Percentiles rank a stretch among this genome's conserved stretches.
phyloP scores from a whole-genome alignment of 2,888 invertebrate species.

The Dascillus cervinus region DNA sequence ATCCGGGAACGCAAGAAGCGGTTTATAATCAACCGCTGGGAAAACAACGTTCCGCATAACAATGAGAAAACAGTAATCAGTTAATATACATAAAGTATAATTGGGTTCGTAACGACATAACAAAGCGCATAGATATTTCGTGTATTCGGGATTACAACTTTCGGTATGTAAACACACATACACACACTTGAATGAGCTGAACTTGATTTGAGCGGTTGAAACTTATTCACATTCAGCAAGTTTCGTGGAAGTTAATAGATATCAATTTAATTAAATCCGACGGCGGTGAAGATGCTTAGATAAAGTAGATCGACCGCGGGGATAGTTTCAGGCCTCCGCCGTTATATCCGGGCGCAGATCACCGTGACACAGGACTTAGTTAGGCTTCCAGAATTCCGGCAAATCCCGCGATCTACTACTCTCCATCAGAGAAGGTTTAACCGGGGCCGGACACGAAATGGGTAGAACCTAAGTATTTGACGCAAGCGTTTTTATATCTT shows the following conservation, averaged over 20 bases:
- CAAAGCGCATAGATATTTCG: too few relatives aligned
- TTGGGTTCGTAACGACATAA: too few relatives aligned
- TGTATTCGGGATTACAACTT: too few relatives aligned
- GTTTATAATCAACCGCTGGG: too few relatives aligned
- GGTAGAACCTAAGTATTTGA: conserved; percentile 21
- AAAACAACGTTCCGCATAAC: too few relatives aligned
- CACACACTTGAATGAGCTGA: too few relatives aligned
- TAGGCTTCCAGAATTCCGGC: conserved; percentile 25
- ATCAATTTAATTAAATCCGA: conserved; percentile 35
- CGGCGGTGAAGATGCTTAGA: conserved; percentile 17
- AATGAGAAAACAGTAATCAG: too few relatives aligned
- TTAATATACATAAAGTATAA: too few relatives aligned
- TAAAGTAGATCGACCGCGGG: conserved; percentile 12
- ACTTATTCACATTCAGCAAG: conserved; percentile 16
- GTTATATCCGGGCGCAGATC: conserved; percentile 26
- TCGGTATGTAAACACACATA: too few relatives aligned
- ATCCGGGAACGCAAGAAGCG: too few relatives aligned
- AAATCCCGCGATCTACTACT: conserved; percentile 31
- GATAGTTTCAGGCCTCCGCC: conserved; percentile 10
- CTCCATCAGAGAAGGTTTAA: conserved; percentile 30
- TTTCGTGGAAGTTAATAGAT: conserved; percentile 31
- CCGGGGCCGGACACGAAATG: conserved; percentile 32
- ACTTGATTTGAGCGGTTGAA: neutral
- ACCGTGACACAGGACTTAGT: conserved; percentile 25
- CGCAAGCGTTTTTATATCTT: conserved; percentile 14